phyloP scores from a whole-genome alignment of 2,797 vertebrate genomes.

The Tolypeutes matacus region DNA sequence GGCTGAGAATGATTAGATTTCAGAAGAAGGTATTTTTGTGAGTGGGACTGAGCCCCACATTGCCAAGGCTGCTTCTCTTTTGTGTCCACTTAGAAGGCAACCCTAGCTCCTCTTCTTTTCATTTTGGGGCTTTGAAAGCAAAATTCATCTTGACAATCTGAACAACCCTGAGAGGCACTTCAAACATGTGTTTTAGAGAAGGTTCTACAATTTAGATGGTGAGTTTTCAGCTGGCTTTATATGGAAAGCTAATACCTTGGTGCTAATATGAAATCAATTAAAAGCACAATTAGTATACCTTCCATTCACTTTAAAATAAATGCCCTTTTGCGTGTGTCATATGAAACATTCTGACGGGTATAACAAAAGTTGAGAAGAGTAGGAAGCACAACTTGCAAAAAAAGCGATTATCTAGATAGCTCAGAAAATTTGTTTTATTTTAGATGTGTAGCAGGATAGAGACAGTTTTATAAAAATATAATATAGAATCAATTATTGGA shows the following conservation, averaged over 20 bases:
- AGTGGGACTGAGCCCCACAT: not conserved
- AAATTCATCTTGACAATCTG: not conserved
- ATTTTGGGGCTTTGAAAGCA: not conserved
- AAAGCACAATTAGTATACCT: not conserved
- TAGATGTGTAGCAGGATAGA: not conserved
- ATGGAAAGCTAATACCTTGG: not conserved
- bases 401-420: not conserved
- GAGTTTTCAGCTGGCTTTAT: not conserved
- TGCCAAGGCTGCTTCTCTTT: not conserved
- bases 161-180: not conserved
- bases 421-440: not conserved
- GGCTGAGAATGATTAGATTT: not conserved
- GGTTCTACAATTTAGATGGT: not conserved
- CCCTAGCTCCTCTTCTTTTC: not conserved
- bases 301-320: slow-evolving; percentile 21
- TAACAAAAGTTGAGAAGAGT: not conserved
- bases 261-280: not conserved
- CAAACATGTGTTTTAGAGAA: not conserved
- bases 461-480: not conserved
- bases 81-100: not conserved
- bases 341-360: not conserved
- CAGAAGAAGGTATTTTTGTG: not conserved
- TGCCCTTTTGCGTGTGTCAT: not conserved
- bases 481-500: not conserved
- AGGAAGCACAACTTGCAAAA: not conserved